Conservation (phyloP, 2,888 invertebrate species). For the Desoria tigrina region DNA sequence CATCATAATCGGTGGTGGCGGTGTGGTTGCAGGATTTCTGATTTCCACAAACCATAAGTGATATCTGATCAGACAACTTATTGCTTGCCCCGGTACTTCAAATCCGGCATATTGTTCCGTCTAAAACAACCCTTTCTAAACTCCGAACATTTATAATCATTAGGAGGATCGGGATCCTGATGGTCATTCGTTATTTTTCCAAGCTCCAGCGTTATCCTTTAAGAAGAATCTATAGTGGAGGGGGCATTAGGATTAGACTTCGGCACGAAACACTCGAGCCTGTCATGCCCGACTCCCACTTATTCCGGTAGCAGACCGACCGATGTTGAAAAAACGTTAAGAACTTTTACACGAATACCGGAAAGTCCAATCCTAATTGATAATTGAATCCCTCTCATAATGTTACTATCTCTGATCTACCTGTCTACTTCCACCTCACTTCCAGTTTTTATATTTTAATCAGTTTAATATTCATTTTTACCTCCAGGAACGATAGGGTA, state of each 20-base stretch:
- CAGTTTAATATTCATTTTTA: background rate
- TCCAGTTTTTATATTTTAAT: background rate
- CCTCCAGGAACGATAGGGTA: too few relatives aligned
- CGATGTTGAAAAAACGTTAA: too few relatives aligned
- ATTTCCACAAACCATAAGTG: too few relatives aligned
- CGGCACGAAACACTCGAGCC: constrained; percentile 2
- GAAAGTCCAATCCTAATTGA: background rate
- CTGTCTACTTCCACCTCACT: background rate
- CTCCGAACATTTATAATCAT: constrained; percentile 3
- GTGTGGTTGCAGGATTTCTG: too few relatives aligned
- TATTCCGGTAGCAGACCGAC: too few relatives aligned
- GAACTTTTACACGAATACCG: background rate
- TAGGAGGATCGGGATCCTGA: background rate
- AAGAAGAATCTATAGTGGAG: too few relatives aligned
- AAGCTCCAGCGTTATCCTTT: too few relatives aligned
- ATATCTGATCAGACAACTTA: too few relatives aligned
- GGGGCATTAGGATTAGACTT: background rate
- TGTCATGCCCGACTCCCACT: constrained; percentile 3
- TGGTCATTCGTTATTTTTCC: background rate
- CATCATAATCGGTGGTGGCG: too few relatives aligned
- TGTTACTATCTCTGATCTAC: background rate
- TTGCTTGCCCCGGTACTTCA: too few relatives aligned
- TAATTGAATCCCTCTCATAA: constrained; percentile 6
- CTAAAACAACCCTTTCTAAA: too few relatives aligned
- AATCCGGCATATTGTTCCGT: too few relatives aligned